phyloP scores from a whole-genome alignment of 2,888 invertebrate species.

The Electrophaes corylata region DNA sequence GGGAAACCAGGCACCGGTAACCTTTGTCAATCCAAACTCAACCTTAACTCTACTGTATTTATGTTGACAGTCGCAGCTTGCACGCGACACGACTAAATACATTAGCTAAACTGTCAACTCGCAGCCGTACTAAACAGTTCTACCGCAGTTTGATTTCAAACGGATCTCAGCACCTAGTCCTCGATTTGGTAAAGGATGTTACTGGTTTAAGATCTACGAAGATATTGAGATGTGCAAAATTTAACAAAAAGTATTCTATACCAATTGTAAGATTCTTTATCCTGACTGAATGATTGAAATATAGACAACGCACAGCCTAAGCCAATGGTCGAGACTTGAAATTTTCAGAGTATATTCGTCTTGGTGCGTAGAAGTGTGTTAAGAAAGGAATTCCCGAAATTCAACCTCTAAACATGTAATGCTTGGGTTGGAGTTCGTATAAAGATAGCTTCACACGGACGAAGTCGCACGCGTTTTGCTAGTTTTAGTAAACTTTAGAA shows the following conservation, averaged over 20 bases:
- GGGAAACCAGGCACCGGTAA: slow-evolving; percentile 1
- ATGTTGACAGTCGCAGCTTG: slow-evolving; percentile 39
- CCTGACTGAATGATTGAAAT: too few relatives aligned
- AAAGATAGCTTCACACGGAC: too few relatives aligned
- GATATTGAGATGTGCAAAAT: background rate
- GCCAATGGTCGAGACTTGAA: too few relatives aligned
- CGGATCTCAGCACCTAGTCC: slow-evolving; percentile 51
- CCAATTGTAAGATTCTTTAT: too few relatives aligned
- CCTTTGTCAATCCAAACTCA: slow-evolving; percentile 9
- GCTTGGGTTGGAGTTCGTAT: too few relatives aligned
- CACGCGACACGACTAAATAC: slow-evolving; percentile 52
- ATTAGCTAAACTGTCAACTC: slow-evolving; percentile 50
- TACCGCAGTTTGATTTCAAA: slow-evolving; percentile 62
- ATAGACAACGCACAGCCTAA: too few relatives aligned
- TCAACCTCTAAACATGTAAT: too few relatives aligned
- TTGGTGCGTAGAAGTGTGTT: too few relatives aligned
- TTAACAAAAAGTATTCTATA: background rate
- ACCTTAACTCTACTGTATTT: slow-evolving; percentile 18
- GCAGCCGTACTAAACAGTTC: slow-evolving; percentile 49
- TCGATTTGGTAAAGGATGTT: slow-evolving; percentile 51
- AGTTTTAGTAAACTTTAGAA: too few relatives aligned
- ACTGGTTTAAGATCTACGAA: slow-evolving; percentile 39
- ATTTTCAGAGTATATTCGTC: too few relatives aligned
- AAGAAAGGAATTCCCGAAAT: too few relatives aligned
- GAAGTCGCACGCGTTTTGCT: too few relatives aligned